Evolutionary conservation across 2,113 vertebrate genomes (phyloP).

Genomic region (Struthio camelus): DNA sequence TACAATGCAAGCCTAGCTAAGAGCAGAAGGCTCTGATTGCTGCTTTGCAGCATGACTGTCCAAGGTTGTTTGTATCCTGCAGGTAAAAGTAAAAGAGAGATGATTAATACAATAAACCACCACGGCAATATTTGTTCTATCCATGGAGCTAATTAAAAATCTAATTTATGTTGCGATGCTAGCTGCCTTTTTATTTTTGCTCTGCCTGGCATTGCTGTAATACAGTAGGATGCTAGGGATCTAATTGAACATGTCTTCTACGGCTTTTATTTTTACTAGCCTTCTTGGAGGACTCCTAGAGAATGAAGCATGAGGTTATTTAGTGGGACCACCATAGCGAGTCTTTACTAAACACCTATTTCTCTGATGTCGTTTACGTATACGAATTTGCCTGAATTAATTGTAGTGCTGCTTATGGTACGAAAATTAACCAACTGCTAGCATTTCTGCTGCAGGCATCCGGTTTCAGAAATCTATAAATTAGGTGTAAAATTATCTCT

Average conservation of each 20-base stretch:
- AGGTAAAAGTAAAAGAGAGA: background rate
- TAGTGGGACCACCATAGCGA: background rate
- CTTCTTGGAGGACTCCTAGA: background rate
- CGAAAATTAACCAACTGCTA: slow-evolving; percentile 14
- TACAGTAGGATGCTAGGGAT: background rate
- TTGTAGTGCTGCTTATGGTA: background rate
- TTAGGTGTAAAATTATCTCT: slow-evolving; percentile 27
- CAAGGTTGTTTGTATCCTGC: background rate
- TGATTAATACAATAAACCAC: background rate
- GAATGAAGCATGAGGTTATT: background rate
- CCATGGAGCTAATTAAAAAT: background rate
- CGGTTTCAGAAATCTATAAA: slow-evolving; percentile 13
- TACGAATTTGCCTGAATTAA: slow-evolving; percentile 53
- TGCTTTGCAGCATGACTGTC: background rate
- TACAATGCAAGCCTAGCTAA: background rate
- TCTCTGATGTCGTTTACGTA: background rate
- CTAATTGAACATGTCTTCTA: background rate
- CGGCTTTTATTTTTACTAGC: background rate
- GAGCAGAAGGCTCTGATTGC: background rate
- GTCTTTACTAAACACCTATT: slow-evolving; percentile 32
- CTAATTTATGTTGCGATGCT: background rate
- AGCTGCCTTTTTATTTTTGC: background rate
- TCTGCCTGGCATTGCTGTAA: background rate
- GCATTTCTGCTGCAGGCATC: background rate
- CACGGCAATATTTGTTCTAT: background rate